These are phyloP conservation scores for Cephonodes hylas DNA, from an alignment of 2,888 invertebrate genomes.

Conservation along the genomic window DNA sequence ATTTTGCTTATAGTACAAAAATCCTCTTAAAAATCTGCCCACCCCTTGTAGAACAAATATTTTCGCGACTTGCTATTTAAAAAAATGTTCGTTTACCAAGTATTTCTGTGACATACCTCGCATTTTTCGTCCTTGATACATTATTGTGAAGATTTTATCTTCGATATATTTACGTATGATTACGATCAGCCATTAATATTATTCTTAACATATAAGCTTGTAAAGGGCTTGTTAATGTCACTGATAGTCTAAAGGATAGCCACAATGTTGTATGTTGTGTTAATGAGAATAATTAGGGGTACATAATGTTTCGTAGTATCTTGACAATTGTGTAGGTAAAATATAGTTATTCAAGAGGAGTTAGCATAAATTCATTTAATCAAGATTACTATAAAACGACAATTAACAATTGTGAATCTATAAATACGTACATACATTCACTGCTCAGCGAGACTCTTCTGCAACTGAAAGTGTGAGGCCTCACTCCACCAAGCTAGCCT, in stretches of 20 bases:
- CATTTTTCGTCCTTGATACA: not conserved
- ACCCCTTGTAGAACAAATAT: not conserved
- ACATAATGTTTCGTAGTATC: no score
- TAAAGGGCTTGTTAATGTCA: not conserved
- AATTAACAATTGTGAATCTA: no score
- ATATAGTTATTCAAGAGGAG: no score
- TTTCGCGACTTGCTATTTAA: not conserved
- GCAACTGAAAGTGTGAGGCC: no score
- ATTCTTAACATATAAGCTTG: not conserved
- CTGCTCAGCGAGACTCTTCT: no score
- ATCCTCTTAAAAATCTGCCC: no score
- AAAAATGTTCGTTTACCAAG: not conserved
- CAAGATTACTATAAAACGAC: no score
- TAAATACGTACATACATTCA: no score
- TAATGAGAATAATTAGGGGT: not conserved
- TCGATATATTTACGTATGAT: constrained; percentile 1
- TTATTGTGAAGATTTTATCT: not conserved
- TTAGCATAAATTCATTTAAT: no score
- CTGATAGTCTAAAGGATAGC: not conserved
- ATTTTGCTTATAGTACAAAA: no score
- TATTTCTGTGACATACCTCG: not conserved
- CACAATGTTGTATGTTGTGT: not conserved
- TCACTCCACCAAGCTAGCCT: no score
- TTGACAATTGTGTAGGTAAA: no score
- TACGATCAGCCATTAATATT: not conserved